Evolutionary conservation across 2,113 vertebrate species (phyloP), one percentile per base, ranked within the genome.

Genomic region (Gallinago undulata): DNA sequence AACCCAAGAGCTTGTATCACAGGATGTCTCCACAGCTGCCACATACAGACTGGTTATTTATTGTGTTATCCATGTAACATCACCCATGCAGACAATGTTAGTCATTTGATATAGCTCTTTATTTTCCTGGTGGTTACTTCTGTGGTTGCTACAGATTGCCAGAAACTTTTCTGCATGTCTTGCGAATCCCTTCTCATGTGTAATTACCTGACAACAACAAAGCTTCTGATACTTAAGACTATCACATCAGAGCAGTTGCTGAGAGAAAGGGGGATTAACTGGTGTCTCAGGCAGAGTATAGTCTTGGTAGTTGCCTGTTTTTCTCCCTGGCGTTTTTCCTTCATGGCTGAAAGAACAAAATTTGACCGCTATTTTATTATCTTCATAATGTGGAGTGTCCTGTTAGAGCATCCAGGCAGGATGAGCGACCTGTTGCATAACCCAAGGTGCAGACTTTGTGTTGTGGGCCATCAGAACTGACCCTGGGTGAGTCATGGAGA

Each of bases 201-300:
- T 89, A 94, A 96, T 93, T 91, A 91, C 70, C 78, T 50, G 70
- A 87, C 87, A 91, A 73, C 62, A 90, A 9, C 67, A 95, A 87
- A 93, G 84, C 77, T 85, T 73, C 74, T 79, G 74, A 62, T 76
- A 6, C 53, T 79, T 95, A 76, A 73, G 50, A 9, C 62, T 72
- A 33, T 96, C 70, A 91, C 73, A 70, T 84, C 60, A 41, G 64
- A 51, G 48, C 9, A 4, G 27, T 39, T 89, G 56, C 60, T 62
- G 86, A 73, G 83, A 72, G 41, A 72, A 70, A 47, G 56, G 41
- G 80, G 80, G 57, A 79, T 94, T 94, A 91, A 53, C 57, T 12
- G 30, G 3, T 66, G n/a, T 92, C 89, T 89, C 24, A 30, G 43
- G 43, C 48, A 50, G 73, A 78, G 37, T 55, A 21, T 10, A 60